These are phyloP conservation scores for Chouioia cunea DNA, from an alignment of 2,888 invertebrate genomes.

Conservation along the genomic window DNA sequence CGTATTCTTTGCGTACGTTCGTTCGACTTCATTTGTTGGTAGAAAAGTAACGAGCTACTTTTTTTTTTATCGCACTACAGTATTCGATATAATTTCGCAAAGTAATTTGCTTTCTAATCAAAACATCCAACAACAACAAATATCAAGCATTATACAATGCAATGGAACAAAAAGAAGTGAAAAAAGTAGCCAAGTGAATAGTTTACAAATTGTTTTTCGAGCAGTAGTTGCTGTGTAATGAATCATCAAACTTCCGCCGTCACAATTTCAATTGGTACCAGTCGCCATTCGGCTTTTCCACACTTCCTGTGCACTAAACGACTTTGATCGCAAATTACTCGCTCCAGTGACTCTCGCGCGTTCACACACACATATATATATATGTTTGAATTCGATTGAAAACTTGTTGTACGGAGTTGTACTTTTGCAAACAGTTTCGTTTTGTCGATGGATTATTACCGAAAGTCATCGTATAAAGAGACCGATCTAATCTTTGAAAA, in stretches of 20 bases:
- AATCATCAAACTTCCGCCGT: constrained; percentile 29
- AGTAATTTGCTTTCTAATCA: too few species aligned
- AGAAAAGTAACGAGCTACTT: constrained; percentile 6
- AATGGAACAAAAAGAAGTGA: too few species aligned
- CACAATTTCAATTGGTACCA: constrained; percentile 7
- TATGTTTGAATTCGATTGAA: not conserved
- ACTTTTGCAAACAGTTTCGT: not conserved
- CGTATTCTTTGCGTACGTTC: constrained; percentile 4
- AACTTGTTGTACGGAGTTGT: not conserved
- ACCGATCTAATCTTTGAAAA: constrained; percentile 5
- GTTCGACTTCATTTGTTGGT: not conserved
- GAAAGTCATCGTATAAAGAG: not conserved
- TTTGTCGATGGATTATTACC: not conserved
- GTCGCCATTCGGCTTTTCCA: constrained; percentile 17
- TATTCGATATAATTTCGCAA: too few species aligned
- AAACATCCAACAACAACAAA: too few species aligned
- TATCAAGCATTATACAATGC: too few species aligned
- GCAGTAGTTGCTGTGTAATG: not conserved
- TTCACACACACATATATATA: not conserved
- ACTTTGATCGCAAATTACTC: constrained; percentile 25
- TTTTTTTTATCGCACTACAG: not conserved
- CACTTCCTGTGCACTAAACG: not conserved
- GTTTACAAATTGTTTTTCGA: too few species aligned
- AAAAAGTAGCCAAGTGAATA: too few species aligned
- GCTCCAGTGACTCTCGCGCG: not conserved